A percentile compares a stretch with the other conserved stretches of the same genome.
These are phyloP conservation scores for Protaetia brevitarsis DNA, from an alignment of 1,140 invertebrate genomes.

Conservation along the genomic window DNA sequence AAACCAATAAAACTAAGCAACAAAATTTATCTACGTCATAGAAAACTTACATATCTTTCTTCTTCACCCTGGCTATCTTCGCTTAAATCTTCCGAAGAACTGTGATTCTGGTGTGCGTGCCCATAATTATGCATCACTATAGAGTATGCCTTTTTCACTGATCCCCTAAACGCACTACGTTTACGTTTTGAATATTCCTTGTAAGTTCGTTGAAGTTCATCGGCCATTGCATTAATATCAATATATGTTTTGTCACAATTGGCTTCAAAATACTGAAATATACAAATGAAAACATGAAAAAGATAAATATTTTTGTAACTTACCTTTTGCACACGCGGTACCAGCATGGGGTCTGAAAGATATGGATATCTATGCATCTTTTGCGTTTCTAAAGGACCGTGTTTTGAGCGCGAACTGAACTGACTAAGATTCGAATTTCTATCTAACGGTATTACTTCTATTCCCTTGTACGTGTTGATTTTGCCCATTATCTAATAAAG, in stretches of 20 bases:
- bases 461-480: slow-evolving; percentile 13
- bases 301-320: slow-evolving; percentile 4
- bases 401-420: neutral
- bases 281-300: neutral
- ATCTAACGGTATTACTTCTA: slow-evolving; percentile 19
- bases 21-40: neutral
- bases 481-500: slow-evolving; percentile 16
- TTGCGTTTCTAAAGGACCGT: neutral
- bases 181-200: slow-evolving; percentile 56
- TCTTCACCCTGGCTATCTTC: slow-evolving; percentile 48
- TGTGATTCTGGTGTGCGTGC: slow-evolving; percentile 36
- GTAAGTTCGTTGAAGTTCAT: slow-evolving; percentile 52
- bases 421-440: slow-evolving; percentile 3
- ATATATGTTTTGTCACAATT: slow-evolving; percentile 45
- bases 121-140: slow-evolving; percentile 48
- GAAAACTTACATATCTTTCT: slow-evolving; percentile 27
- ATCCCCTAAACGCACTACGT: slow-evolving; percentile 49
- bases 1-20: neutral
- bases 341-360: slow-evolving; percentile 40
- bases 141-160: slow-evolving; percentile 52
- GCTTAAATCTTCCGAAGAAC: slow-evolving; percentile 47
- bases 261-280: slow-evolving; percentile 16
- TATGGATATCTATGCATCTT: slow-evolving; percentile 37
- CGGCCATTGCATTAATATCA: slow-evolving; percentile 55
- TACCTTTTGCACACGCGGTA: slow-evolving; percentile 44